Evolutionary conservation across 1,140 invertebrate species (phyloP), one percentile per base, ranked within the genome.

Genomic region (Chironomus striatipennis): DNA sequence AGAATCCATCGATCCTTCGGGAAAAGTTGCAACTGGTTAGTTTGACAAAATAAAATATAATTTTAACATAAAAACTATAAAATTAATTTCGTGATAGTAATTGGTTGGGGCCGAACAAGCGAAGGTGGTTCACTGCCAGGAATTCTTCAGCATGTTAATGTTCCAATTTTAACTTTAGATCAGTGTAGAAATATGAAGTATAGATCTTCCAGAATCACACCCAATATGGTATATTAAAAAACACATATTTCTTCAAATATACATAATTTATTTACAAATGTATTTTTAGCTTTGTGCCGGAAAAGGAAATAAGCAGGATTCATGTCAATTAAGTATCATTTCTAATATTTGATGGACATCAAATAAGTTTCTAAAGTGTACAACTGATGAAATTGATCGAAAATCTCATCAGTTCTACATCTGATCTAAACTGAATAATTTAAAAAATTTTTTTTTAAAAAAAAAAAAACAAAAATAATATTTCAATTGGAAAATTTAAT

Each of bases 151-250:
- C 92, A 95, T 81, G 92, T 93, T 0, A 87, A 91, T 78, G 93
- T 95, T 9, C 93, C 93, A 2, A 93, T 95, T 74, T 85, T 94
- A 74, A 90, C 88, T 47, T 86, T 93, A 65, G 81, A 83, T 0
- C 91, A 93, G 79, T 95, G 93, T 78, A 84, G 90, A 47, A 88
- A 88, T 72, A 92, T 91, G 88, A 93, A 94, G 80, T 94, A 94
- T 79, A 85, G 89, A 74, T 89, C 92, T 1, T 88, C 88, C 8
- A 85, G 91, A 77, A 95, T 94, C 75, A 94, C 91, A 15, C 83
- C 86, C 74, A 93, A 92, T 79, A 93, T 93, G 93, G 81, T 88
- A 73, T 77, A n/a, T 42, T 24, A 75, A 42, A 42, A 17, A 24
- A 17, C n/a, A 67, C 43, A 34, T 10, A 47, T 74, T 7, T 74